A percentile compares a stretch with the other conserved stretches of the same genome.
Conservation (phyloP, 2,113 vertebrate species). For the Phaethornis superciliosus region DNA sequence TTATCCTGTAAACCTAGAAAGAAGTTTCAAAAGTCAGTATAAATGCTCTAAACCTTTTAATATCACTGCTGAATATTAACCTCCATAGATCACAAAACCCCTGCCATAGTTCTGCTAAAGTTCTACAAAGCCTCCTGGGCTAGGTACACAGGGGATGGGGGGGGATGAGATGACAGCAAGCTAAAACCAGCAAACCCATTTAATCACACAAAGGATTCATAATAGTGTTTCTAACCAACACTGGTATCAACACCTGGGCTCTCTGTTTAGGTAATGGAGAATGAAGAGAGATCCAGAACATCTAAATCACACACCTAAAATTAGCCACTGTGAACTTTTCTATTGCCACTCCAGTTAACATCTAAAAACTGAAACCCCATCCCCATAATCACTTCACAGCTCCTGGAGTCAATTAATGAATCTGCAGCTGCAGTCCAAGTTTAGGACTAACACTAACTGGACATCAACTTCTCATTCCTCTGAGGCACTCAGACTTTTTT, state of each 20-base stretch:
- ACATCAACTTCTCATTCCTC: neutral
- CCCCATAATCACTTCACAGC: neutral
- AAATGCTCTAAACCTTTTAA: neutral
- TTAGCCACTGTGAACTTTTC: slow-evolving; percentile 24
- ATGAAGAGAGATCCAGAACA: slow-evolving; percentile 30
- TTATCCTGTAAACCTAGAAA: neutral
- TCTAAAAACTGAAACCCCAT: neutral
- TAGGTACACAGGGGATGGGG: fast-evolving
- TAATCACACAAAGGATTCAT: neutral
- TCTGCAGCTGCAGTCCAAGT: neutral
- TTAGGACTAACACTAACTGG: neutral
- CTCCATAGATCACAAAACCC: neutral
- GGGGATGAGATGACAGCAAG: neutral
- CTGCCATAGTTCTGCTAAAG: neutral
- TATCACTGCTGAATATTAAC: neutral
- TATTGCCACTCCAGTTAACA: neutral
- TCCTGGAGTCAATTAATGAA: neutral
- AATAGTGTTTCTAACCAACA: neutral
- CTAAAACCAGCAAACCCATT: neutral
- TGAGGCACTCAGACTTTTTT: neutral
- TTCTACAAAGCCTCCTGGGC: neutral
- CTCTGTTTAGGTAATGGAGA: slow-evolving; percentile 3
- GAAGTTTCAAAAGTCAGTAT: neutral
- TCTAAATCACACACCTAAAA: slow-evolving; percentile 1
- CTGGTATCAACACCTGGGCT: fast-evolving